Base-by-base conservation (phyloP, 2,113 vertebrate species). In the Cyanoderma ruficeps region DNA sequence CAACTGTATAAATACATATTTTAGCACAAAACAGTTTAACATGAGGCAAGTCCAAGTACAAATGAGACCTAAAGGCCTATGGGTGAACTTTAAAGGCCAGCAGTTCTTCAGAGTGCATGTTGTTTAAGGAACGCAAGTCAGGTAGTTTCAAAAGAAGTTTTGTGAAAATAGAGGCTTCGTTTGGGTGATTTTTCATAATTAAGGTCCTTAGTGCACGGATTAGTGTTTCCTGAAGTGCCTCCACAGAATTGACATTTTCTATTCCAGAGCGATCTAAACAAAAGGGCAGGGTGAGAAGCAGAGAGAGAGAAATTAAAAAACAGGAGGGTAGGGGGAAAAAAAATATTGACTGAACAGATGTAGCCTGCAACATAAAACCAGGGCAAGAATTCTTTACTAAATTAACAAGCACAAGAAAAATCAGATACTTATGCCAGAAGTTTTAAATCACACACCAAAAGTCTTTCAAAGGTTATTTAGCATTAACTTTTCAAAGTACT, bases 81-180 rank as follows among this genome's bases (percentile, higher is more conserved):
- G 99, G 98, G 94, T 99, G 99, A 96, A 99, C 99, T 98, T 99
- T 99, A 96, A 99, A 99, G 93, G 99, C 99, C 96, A 99, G 97
- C 94, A 99, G 99, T 95, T 99, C 99, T 98, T 99, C 99, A 49
- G 99, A 99, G 98, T 99, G 99, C 99, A 99, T 98, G 98, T 99
- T 99, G 97, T 99, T 99, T 97, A 99, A 99, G 63, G 99, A 99
- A 49, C 99, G 99, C 97, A 99, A 98, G 96, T 99, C 99, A 1
- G 99, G 99, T 69, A 99, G 98, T 95, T 99, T 99, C 89, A 99
- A 98, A 87, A 99, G 98, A 84, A 99, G 98, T 97, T 99, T 99
- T 98, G 99, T 99, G 98, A 99, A 99, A 94, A 99, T 98, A 91
- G 99, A 99, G 93, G 98, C 97, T 96, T 99, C 99, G 0, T 99